phyloP scores from a whole-genome alignment of 1,140 invertebrate genomes.

The Streblospio benedicti region DNA sequence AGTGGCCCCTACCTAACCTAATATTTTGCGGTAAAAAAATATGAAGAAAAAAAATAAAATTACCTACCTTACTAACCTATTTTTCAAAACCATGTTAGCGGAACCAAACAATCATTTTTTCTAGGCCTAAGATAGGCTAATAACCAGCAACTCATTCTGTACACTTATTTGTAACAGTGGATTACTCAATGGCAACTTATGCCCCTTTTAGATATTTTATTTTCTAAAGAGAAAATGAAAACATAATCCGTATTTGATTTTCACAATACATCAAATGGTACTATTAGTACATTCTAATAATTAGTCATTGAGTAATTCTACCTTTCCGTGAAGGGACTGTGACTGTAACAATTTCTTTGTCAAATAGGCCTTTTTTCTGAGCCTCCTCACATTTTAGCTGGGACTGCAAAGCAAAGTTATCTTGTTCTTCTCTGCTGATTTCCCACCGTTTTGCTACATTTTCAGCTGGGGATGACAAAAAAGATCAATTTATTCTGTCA shows the following conservation, averaged over 20 bases:
- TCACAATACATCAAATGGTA: not conserved
- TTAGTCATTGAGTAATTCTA: conserved; percentile 9
- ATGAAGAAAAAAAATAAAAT: no score
- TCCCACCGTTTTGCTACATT: conserved; percentile 65
- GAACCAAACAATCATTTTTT: no score
- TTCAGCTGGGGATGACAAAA: conserved; percentile 52
- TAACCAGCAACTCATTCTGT: not conserved
- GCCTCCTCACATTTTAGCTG: conserved; percentile 62
- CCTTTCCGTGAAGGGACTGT: conserved; percentile 33
- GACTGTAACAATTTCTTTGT: conserved; percentile 45
- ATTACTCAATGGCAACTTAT: not conserved
- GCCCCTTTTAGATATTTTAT: no score
- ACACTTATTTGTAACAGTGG: not conserved
- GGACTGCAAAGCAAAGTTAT: conserved; percentile 63
- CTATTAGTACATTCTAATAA: not conserved
- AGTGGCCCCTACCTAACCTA: no score
- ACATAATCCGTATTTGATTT: not conserved
- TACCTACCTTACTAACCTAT: no score
- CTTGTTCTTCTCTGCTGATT: conserved; percentile 66
- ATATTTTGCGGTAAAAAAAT: no score
- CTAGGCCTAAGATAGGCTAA: not conserved
- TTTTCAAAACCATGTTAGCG: no score
- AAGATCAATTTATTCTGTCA: not conserved
- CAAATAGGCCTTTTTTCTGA: conserved; percentile 58
- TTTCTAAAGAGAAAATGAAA: not conserved